These are phyloP conservation scores for Ageneiosus marmoratus DNA, from an alignment of 2,113 vertebrate genomes.

Conservation along the genomic window DNA sequence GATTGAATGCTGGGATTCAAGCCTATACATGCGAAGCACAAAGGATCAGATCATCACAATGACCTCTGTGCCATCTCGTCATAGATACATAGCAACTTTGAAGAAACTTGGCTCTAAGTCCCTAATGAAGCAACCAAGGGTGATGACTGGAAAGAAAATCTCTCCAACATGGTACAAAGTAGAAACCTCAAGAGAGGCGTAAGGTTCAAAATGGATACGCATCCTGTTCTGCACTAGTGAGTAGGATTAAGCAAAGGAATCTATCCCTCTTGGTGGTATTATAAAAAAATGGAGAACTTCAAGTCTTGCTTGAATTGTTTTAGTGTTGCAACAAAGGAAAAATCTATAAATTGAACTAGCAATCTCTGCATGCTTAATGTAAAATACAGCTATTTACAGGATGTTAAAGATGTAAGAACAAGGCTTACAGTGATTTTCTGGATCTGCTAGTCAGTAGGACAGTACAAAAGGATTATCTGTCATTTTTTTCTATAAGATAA, in stretches of 20 bases:
- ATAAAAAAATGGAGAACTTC: background rate
- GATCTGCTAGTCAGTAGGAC: background rate
- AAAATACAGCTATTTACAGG: background rate
- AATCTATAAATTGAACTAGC: background rate
- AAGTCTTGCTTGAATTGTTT: background rate
- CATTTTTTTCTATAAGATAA: background rate
- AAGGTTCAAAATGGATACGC: conserved; percentile 3
- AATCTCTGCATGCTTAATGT: background rate
- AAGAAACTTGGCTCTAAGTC: background rate
- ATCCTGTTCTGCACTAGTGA: background rate
- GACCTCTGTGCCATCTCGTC: background rate
- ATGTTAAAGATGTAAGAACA: background rate
- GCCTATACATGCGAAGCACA: too few relatives aligned
- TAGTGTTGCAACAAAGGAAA: background rate
- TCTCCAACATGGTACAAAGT: background rate
- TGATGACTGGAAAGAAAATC: background rate
- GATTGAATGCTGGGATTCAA: background rate
- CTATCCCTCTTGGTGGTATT: background rate
- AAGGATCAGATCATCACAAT: too few relatives aligned
- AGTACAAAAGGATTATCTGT: background rate
- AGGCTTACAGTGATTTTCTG: background rate
- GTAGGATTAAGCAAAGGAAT: background rate
- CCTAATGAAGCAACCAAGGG: background rate
- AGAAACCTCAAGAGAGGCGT: background rate
- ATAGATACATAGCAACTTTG: background rate